These are phyloP conservation scores for Eristalinus aeneus DNA, from an alignment of 2,888 invertebrate genomes.

Conservation along the genomic window DNA sequence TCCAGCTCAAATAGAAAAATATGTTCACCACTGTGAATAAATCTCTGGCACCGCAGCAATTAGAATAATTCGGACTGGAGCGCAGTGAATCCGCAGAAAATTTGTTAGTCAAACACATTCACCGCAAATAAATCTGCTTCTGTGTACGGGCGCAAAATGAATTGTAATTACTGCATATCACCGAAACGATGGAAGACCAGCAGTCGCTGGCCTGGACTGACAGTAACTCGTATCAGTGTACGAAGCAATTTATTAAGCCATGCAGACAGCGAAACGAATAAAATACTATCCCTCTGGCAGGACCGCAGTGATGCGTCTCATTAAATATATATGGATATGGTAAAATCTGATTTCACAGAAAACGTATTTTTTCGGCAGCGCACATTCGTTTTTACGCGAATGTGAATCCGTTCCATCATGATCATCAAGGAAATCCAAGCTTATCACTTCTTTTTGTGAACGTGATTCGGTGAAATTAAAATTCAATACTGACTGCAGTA, in stretches of 20 bases:
- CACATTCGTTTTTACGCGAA: neutral
- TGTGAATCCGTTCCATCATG: neutral
- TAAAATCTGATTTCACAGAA: constrained; percentile 43
- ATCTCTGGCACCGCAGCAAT: constrained; percentile 28
- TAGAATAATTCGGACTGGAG: constrained; percentile 32
- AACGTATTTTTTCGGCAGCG: constrained; percentile 10
- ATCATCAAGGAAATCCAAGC: neutral
- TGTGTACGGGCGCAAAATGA: constrained; percentile 20
- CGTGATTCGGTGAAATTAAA: constrained; percentile 44
- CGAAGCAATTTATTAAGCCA: constrained; percentile 58
- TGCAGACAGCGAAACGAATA: constrained; percentile 32
- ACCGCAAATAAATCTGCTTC: constrained; percentile 39
- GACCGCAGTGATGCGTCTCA: constrained; percentile 39
- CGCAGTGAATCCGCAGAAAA: neutral
- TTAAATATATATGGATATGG: constrained; percentile 51
- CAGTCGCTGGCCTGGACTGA: neutral
- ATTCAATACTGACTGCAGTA: no score
- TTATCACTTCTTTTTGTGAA: constrained; percentile 23
- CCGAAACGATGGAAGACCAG: neutral
- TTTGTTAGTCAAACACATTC: constrained; percentile 15
- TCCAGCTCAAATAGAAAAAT: no score
- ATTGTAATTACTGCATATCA: constrained; percentile 54
- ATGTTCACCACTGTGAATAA: neutral
- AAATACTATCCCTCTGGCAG: constrained; percentile 26
- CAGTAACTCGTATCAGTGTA: neutral